phyloP scores from a whole-genome alignment of 2,113 vertebrate genomes.

The Trematocara stigmaticum region DNA sequence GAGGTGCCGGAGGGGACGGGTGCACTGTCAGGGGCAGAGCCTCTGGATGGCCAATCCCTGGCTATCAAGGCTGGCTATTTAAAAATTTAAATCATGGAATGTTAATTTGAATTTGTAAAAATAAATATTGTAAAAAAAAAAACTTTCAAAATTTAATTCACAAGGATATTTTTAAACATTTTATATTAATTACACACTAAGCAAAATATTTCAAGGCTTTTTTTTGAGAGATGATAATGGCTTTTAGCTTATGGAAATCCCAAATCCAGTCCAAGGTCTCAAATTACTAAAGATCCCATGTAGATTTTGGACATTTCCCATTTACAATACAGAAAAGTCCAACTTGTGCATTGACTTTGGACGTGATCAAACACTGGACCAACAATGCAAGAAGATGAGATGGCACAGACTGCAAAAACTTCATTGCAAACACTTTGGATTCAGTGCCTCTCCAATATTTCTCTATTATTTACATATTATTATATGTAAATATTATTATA shows the following conservation, averaged over 20 bases:
- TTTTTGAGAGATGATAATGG: not conserved
- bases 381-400: not conserved
- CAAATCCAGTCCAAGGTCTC: not conserved
- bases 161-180: not conserved
- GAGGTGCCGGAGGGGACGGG: not conserved
- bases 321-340: not conserved
- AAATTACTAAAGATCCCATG: not conserved
- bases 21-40: not conserved
- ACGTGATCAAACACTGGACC: not conserved
- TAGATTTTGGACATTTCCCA: not conserved
- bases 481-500: no score
- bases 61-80: not conserved
- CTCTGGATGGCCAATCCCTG: not conserved
- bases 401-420: not conserved
- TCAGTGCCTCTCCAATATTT: not conserved
- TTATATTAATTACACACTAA: not conserved
- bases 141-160: not conserved
- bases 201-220: not conserved
- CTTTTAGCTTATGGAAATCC: not conserved
- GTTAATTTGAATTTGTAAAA: not conserved
- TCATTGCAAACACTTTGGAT: not conserved
- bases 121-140: not conserved
- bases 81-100: not conserved
- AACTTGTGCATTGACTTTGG: not conserved
- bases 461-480: no score